Evolutionary conservation across 2,113 vertebrate species (phyloP), one percentile per base, ranked within the genome.

Genomic region (Prionailurus bengalensis): DNA sequence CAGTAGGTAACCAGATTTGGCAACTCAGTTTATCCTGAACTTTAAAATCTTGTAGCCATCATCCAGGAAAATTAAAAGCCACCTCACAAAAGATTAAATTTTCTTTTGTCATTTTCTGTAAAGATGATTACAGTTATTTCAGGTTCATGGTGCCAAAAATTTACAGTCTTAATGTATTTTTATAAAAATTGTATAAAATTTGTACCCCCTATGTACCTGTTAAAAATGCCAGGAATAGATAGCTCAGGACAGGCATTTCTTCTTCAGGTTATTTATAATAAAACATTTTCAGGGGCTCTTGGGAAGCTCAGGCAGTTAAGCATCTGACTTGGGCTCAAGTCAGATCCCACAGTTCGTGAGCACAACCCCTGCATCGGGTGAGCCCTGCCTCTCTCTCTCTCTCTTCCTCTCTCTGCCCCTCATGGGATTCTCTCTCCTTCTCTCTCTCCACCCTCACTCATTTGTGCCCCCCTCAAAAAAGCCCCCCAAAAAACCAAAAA

Each of bases 101-200:
- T 89, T 70, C 45, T 36, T 82, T 76, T 83, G 17, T 33, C 27
- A n/a, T 79, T 96, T 90, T 96, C 29, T n/a, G 63, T 79, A 70
- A 93, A 70, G 51, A 70, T 33, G 36, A 79, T 91, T 79, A 21
- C 8, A 61, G 39, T 85, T 85, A 48, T 33, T 79, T 13, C 13
- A 70, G 10, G 42, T 70, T 91, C 33, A 53, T 58, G 70, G 31
- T 83, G 68, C 8, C 11, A 9, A 84, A 89, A 88, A 53, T 78
- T 70, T 79, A 83, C 7, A 39, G 55, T 68, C 61, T 89, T 87
- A 65, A 81, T 31, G 16, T 58, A 90, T 74, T 73, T 85, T 65
- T 65, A 66, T 45, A 58, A 78, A 84, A 17, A 78, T 66, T 76
- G 45, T 68, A 65, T 66, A n/a, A 76, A 45, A 29, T 76, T 10